Conservation (phyloP, 2,888 invertebrate genomes). For the Celastrina argiolus region DNA sequence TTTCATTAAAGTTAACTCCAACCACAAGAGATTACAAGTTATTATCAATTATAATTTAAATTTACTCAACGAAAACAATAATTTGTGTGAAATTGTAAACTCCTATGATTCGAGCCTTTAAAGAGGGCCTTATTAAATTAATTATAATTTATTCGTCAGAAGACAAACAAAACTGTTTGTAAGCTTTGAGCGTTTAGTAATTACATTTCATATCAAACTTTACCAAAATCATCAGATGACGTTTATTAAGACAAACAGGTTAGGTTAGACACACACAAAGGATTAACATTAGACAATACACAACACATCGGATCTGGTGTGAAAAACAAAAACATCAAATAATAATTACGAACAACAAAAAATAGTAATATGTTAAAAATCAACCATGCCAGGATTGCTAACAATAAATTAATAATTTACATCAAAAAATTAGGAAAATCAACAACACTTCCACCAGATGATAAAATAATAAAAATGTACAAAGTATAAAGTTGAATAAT, state of each 20-base stretch:
- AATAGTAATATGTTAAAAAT: slow-evolving; percentile 52
- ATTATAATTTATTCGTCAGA: slow-evolving; percentile 50
- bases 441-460: slow-evolving; percentile 77
- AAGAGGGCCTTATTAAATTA: slow-evolving; percentile 47
- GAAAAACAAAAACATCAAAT: slow-evolving; percentile 59
- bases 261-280: slow-evolving; percentile 92
- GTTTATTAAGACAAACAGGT: slow-evolving; percentile 75
- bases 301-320: slow-evolving; percentile 81
- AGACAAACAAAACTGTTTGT: slow-evolving; percentile 74
- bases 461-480: slow-evolving; percentile 62
- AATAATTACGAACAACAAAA: slow-evolving; percentile 41
- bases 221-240: slow-evolving; percentile 56
- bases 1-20: slow-evolving; percentile 49
- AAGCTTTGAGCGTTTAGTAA: slow-evolving; percentile 67
- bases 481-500: slow-evolving; percentile 58
- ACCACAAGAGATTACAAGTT: slow-evolving; percentile 59
- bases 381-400: slow-evolving; percentile 73
- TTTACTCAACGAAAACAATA: background rate
- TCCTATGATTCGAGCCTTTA: slow-evolving; percentile 65
- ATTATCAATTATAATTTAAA: slow-evolving; percentile 3
- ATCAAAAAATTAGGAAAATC: slow-evolving; percentile 75
- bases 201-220: slow-evolving; percentile 46
- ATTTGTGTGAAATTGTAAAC: slow-evolving; percentile 34
- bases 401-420: slow-evolving; percentile 60
- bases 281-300: slow-evolving; percentile 94